Evolutionary conservation across 2,113 vertebrate genomes (phyloP).

Genomic region (Oceanites oceanicus): DNA sequence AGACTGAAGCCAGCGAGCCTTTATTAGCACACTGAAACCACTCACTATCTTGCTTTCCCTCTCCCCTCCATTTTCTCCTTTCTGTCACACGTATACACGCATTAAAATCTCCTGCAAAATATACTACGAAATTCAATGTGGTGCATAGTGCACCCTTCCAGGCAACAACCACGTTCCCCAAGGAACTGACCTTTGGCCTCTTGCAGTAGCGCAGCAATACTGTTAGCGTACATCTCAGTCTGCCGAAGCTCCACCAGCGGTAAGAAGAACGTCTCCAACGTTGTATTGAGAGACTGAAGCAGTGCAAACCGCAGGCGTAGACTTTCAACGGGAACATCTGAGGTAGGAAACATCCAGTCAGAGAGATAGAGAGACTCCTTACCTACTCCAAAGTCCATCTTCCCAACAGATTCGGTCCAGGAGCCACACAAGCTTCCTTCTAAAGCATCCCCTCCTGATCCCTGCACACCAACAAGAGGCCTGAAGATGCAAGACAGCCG

Average conservation of each 20-base stretch:
- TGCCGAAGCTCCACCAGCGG: slow-evolving; percentile 93
- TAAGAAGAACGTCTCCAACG: slow-evolving; percentile 93
- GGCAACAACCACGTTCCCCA: accelerated
- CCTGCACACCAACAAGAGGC: background rate
- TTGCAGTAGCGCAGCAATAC: slow-evolving; percentile 87
- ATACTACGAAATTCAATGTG: accelerated
- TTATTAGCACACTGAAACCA: background rate
- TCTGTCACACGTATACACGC: accelerated
- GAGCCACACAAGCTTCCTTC: background rate
- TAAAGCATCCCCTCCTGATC: background rate
- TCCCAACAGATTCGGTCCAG: background rate
- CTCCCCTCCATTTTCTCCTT: background rate
- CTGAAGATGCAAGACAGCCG: background rate
- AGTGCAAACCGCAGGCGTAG: slow-evolving; percentile 92
- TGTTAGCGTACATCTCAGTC: slow-evolving; percentile 84
- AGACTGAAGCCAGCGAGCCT: background rate
- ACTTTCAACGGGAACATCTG: slow-evolving; percentile 91
- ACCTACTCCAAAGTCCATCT: background rate
- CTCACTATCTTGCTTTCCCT: accelerated
- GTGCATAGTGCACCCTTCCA: background rate
- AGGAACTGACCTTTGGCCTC: slow-evolving; percentile 89
- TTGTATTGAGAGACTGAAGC: slow-evolving; percentile 95
- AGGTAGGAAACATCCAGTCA: background rate
- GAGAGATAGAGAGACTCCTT: background rate
- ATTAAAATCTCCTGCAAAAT: background rate